These are phyloP conservation scores for Selenia dentaria DNA, from an alignment of 2,888 invertebrate species.

Conservation along the genomic window DNA sequence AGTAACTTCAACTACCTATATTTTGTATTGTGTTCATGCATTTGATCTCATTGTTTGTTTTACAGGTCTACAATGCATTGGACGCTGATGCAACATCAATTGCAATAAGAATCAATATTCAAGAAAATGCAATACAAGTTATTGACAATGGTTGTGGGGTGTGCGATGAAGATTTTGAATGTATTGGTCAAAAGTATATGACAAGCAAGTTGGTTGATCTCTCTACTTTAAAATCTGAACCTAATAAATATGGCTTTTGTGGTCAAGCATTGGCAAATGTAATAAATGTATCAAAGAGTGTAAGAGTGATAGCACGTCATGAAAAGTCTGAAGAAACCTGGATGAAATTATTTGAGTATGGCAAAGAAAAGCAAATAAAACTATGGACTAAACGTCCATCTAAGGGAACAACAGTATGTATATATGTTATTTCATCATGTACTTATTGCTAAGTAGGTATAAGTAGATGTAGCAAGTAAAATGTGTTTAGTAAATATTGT, in stretches of 20 bases:
- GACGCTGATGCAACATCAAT: constrained; percentile 89
- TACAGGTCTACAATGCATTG: constrained; percentile 88
- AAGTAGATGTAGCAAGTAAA: too few species aligned
- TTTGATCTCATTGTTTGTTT: constrained; percentile 13
- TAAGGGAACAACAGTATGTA: constrained; percentile 87
- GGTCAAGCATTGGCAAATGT: constrained; percentile 89
- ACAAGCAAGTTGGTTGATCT: constrained; percentile 87
- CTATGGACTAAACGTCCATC: constrained; percentile 79
- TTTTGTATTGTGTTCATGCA: too few species aligned
- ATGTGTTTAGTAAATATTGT: too few species aligned
- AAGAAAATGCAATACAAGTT: constrained; percentile 87
- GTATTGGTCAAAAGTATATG: constrained; percentile 85
- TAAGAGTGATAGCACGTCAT: constrained; percentile 85
- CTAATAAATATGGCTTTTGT: constrained; percentile 86
- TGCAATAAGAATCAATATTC: constrained; percentile 87
- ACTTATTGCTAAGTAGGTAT: too few species aligned
- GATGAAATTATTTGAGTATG: constrained; percentile 81
- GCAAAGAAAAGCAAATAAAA: constrained; percentile 60
- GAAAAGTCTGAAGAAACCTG: constrained; percentile 77
- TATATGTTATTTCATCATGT: too few species aligned
- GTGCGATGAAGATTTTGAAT: constrained; percentile 75
- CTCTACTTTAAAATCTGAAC: constrained; percentile 75
- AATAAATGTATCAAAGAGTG: constrained; percentile 76
- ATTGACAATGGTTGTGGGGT: constrained; percentile 92
- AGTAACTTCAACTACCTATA: not conserved